Evolutionary conservation across 1,140 invertebrate species (phyloP).

Genomic region (Lasioglossum albipes): DNA sequence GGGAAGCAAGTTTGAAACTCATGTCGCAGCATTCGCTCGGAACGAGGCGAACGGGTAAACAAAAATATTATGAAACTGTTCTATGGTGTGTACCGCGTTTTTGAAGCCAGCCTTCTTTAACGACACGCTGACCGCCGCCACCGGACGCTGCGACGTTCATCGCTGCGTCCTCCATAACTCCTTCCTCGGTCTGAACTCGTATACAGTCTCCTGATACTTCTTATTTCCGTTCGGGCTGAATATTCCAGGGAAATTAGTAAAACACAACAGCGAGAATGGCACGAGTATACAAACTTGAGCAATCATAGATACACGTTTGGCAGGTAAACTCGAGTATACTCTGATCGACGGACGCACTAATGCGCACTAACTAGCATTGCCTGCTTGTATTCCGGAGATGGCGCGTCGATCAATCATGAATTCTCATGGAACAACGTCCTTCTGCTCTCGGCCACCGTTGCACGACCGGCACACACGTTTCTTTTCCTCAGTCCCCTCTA

Average conservation of each 20-base stretch:
- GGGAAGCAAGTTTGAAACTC: neutral
- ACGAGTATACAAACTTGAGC: slow-evolving; percentile 62
- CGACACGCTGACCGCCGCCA: slow-evolving; percentile 78
- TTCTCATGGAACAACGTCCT: slow-evolving; percentile 11
- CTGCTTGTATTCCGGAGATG: slow-evolving; percentile 37
- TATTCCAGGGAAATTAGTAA: slow-evolving; percentile 45
- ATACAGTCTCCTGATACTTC: slow-evolving; percentile 4
- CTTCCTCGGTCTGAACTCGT: slow-evolving; percentile 31
- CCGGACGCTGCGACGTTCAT: slow-evolving; percentile 78
- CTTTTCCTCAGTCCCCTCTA: neutral
- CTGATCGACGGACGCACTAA: slow-evolving; percentile 52
- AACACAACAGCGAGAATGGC: slow-evolving; percentile 50
- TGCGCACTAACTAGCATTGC: slow-evolving; percentile 41
- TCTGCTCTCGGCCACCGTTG: neutral
- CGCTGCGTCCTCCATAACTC: slow-evolving; percentile 75
- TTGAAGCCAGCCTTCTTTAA: slow-evolving; percentile 91
- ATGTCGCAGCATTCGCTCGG: too few species aligned
- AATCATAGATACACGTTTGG: slow-evolving; percentile 67
- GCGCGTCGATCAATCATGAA: slow-evolving; percentile 39
- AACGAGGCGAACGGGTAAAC: slow-evolving; percentile 15
- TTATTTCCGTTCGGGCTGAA: slow-evolving; percentile 4
- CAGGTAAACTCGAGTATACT: slow-evolving; percentile 55
- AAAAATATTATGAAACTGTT: slow-evolving; percentile 56
- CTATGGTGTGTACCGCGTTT: slow-evolving; percentile 83
- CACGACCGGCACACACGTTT: neutral